These are phyloP conservation scores for Upupa epops DNA, from an alignment of 2,113 vertebrate genomes.

Conservation along the genomic window DNA sequence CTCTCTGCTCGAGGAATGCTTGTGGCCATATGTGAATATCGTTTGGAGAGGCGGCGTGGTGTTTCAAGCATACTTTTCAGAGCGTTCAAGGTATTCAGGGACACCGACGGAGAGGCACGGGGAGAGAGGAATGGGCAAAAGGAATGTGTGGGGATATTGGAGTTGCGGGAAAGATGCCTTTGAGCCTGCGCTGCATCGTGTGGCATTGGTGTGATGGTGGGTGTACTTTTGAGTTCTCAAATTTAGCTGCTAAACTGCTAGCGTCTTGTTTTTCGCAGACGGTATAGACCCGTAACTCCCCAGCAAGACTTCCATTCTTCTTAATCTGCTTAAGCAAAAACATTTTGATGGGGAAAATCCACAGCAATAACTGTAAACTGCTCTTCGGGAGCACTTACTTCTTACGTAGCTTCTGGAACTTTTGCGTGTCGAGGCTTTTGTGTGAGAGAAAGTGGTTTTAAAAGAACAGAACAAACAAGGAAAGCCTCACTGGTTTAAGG, in stretches of 20 bases:
- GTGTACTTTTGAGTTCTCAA: not conserved
- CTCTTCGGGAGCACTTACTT: not conserved
- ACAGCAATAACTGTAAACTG: not conserved
- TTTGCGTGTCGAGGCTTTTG: not conserved
- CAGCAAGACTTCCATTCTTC: not conserved
- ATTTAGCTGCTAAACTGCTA: not conserved
- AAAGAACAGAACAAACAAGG: not conserved
- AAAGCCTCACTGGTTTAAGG: not conserved
- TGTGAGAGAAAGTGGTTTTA: not conserved
- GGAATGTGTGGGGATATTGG: not conserved
- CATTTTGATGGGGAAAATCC: not conserved
- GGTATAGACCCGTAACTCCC: not conserved
- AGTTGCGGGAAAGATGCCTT: not conserved
- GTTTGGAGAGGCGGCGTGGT: constrained; percentile 28
- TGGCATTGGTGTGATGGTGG: not conserved
- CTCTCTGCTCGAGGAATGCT: constrained; percentile 28
- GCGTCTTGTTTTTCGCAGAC: not conserved
- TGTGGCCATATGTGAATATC: constrained; percentile 45
- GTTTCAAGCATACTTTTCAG: not conserved
- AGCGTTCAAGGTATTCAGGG: not conserved
- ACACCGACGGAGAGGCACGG: not conserved
- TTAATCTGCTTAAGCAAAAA: not conserved
- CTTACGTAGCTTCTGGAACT: not conserved
- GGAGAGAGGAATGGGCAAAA: not conserved
- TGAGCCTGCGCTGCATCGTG: not conserved